These are phyloP conservation scores for Zaprionus lineosus DNA, from an alignment of 2,888 invertebrate genomes.

Conservation along the genomic window DNA sequence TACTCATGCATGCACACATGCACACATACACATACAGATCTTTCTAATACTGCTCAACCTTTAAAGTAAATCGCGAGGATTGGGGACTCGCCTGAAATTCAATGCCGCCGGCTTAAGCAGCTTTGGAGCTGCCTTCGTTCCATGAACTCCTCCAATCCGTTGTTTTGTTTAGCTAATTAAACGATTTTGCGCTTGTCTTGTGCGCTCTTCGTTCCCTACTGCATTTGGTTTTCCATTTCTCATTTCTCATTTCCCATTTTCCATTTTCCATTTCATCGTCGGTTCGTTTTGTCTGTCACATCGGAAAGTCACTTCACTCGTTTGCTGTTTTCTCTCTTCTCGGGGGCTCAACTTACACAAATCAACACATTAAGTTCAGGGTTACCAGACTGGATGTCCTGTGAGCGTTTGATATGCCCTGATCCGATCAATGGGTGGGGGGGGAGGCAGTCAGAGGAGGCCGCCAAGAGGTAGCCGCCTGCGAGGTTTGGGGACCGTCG, in stretches of 20 bases:
- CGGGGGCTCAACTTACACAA: constrained; percentile 57
- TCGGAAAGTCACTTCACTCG: constrained; percentile 49
- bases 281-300: constrained; percentile 26
- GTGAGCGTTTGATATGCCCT: too few species aligned
- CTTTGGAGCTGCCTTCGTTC: constrained; percentile 4
- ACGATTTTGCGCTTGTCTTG: constrained; percentile 46
- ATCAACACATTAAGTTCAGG: constrained; percentile 58
- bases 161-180: constrained; percentile 52
- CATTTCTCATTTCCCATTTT: not conserved
- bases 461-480: too few species aligned
- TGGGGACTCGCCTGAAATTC: constrained; percentile 1
- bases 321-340: constrained; percentile 33
- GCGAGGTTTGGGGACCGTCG: too few species aligned
- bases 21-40: too few species aligned
- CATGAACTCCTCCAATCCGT: not conserved
- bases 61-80: too few species aligned
- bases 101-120: constrained; percentile 6
- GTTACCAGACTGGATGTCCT: constrained; percentile 33
- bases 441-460: not conserved
- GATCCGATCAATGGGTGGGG: too few species aligned
- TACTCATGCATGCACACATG: too few species aligned
- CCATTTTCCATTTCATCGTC: constrained; percentile 11
- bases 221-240: not conserved
- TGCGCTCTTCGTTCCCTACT: not conserved
- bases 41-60: too few species aligned